phyloP scores from a whole-genome alignment of 92 coral and sea anemone genomes.

The Paragorgia papillata region DNA sequence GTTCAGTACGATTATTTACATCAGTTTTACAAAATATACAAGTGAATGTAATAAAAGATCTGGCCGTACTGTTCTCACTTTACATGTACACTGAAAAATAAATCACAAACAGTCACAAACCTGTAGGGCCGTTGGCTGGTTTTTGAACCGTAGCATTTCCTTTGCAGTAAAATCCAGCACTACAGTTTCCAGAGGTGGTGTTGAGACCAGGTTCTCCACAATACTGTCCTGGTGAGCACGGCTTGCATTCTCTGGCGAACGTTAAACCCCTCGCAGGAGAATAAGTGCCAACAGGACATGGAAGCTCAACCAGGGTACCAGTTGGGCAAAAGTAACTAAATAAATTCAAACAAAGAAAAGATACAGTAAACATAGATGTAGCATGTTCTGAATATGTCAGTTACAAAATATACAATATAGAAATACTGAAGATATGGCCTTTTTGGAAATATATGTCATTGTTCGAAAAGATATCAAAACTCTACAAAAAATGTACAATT shows the following conservation, averaged over 20 bases:
- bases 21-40: too few relatives aligned
- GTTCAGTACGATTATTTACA: too few relatives aligned
- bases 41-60: too few relatives aligned
- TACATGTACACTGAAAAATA: not conserved
- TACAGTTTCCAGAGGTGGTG: conserved; percentile 89
- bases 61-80: too few relatives aligned
- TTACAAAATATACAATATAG: too few relatives aligned
- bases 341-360: not conserved
- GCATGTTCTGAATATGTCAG: too few relatives aligned
- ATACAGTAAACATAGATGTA: too few relatives aligned
- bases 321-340: conserved; percentile 75
- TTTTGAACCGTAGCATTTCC: conserved; percentile 80
- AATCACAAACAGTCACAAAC: conserved; percentile 51
- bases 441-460: too few relatives aligned
- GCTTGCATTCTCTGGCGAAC: conserved; percentile 78
- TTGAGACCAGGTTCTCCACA: conserved; percentile 82
- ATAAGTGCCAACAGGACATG: conserved; percentile 79
- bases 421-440: too few relatives aligned
- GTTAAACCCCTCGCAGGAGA: conserved; percentile 79
- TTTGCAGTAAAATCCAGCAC: conserved; percentile 88
- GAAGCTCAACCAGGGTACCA: conserved; percentile 74
- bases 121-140: conserved; percentile 83
- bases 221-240: conserved; percentile 86
- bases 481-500: too few relatives aligned
- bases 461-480: too few relatives aligned